A percentile compares a stretch with the other conserved stretches of the same genome.
Conservation (phyloP, 2,888 invertebrate species). For the Trypoxylon attenuatum region DNA sequence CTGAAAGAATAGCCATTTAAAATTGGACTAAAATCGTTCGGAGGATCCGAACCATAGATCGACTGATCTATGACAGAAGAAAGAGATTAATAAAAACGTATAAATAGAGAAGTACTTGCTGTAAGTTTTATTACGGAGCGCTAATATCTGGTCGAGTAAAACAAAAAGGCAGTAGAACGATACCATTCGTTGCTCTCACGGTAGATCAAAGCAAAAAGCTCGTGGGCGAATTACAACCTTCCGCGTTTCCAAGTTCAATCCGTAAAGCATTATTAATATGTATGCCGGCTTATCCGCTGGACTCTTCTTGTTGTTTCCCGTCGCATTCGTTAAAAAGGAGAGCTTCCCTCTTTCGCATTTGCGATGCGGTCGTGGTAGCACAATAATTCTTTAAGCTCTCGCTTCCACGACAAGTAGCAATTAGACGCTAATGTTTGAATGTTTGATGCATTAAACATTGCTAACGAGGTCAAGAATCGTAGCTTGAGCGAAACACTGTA, state of each 20-base stretch:
- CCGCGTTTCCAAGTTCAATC: conserved; percentile 24
- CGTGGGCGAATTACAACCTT: conserved; percentile 6
- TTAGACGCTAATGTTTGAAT: too few relatives aligned
- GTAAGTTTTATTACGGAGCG: conserved; percentile 40
- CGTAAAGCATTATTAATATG: conserved; percentile 25
- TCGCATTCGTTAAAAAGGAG: too few relatives aligned
- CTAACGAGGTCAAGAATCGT: too few relatives aligned
- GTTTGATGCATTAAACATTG: too few relatives aligned
- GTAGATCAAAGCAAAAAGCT: conserved; percentile 4
- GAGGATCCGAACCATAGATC: conserved; percentile 24
- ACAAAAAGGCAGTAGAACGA: conserved; percentile 29
- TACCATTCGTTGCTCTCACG: conserved; percentile 26
- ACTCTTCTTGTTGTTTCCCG: neutral
- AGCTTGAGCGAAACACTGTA: too few relatives aligned
- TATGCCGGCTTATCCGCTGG: neutral
- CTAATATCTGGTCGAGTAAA: conserved; percentile 26
- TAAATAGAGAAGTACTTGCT: conserved; percentile 42
- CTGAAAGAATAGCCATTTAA: conserved; percentile 46
- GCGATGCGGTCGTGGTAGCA: too few relatives aligned
- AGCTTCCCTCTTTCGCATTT: too few relatives aligned
- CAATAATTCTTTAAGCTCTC: too few relatives aligned
- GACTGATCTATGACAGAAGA: conserved; percentile 30
- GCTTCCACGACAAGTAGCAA: too few relatives aligned
- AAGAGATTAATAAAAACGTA: conserved; percentile 50
- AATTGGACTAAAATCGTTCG: conserved; percentile 54